Base-by-base conservation (phyloP, 2,797 vertebrate species). In the Alectoris magna region DNA sequence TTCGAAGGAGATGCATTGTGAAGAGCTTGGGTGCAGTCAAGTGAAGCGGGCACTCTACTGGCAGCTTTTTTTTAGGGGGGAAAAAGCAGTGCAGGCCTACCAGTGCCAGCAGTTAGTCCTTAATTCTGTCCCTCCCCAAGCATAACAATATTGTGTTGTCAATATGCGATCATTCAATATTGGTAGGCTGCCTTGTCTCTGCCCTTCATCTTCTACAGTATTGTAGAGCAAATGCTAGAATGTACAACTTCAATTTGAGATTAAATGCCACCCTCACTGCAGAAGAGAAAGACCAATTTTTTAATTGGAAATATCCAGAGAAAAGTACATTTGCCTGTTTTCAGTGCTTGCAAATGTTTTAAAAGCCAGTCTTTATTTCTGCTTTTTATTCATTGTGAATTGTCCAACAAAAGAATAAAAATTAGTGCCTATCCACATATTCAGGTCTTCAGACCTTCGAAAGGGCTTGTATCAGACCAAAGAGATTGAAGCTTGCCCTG, bases 141-240 rank as follows among this genome's bases (percentile, higher is more conserved):
- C 43, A 78, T 44, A 95, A 95, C 89, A 94, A 91, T 96, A 74
- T 48, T 6, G 41, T 71, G 48, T 84, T 90, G 83, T 95, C 91
- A 96, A 88, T 94, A 95, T 88, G 87, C 68, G 91, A 93, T 86
- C 85, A 92, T 79, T 96, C 89, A 92, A 92, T 71, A 79, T 93
- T 71, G 91, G 22, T 58, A 91, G 49, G 24, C 49, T 91, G 60
- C 77, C 39, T 85, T 75, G 24, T 27, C 56, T 87, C n/a, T 80
- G 63, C 41, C 36, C 56, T 93, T 95, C 64, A 36, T 91, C 58
- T 88, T 92, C 58, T 18, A 38, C 71, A 84, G 80, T 78, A 92
- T 76, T 94, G 94, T 70, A 85, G 4, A 72, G 31, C 27, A 86
- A 86, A 91, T 84, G 53, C 41, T 79, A 93, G 56, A 94, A 85